Percentiles rank a stretch among this genome's conserved stretches.
Conservation (phyloP, 2,113 vertebrate genomes). For the Struthidea cinerea region DNA sequence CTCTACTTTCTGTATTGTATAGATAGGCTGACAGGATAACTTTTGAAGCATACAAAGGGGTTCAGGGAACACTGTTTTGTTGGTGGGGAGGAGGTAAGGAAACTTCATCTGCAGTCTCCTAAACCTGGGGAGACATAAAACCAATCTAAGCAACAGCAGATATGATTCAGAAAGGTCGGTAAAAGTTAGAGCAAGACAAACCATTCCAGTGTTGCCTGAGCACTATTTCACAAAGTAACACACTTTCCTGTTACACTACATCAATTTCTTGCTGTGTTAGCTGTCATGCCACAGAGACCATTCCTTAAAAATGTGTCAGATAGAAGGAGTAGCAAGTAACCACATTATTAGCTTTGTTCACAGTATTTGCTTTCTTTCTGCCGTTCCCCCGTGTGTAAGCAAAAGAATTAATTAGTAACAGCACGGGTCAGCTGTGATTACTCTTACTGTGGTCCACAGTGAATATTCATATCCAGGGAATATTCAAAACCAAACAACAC, state of each 20-base stretch:
- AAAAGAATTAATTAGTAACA: slow-evolving; percentile 55
- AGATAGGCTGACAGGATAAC: neutral
- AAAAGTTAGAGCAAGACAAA: neutral
- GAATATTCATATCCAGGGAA: slow-evolving; percentile 6
- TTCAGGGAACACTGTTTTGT: neutral
- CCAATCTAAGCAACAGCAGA: neutral
- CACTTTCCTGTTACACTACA: neutral
- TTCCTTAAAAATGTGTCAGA: neutral
- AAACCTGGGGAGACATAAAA: neutral
- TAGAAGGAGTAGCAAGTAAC: neutral
- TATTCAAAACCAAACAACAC: slow-evolving; percentile 28
- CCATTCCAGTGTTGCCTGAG: neutral
- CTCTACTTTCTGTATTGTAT: neutral
- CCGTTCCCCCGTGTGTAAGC: neutral
- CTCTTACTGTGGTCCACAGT: neutral
- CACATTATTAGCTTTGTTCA: neutral
- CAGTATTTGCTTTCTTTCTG: slow-evolving; percentile 8
- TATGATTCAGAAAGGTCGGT: neutral
- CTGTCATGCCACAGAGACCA: neutral
- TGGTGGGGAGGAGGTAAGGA: neutral
- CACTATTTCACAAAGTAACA: neutral
- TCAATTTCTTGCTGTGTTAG: neutral
- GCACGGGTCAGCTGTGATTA: slow-evolving; percentile 8
- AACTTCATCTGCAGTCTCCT: neutral
- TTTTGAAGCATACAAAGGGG: neutral